phyloP scores from a whole-genome alignment of 2,797 vertebrate genomes.

The Prionace glauca region DNA sequence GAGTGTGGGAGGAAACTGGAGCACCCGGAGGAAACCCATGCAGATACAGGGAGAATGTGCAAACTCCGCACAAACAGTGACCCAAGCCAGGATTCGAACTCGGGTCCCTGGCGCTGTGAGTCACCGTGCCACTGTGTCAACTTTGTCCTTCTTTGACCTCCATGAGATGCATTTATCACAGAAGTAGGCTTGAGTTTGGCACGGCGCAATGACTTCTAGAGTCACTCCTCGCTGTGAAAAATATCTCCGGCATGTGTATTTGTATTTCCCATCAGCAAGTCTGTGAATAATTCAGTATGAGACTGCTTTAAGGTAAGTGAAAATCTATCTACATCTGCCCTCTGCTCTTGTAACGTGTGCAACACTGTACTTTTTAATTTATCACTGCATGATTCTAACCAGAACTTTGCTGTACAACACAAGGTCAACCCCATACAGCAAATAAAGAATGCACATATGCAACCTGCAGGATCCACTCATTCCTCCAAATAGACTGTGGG shows the following conservation, averaged over 20 bases:
- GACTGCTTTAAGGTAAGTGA: neutral
- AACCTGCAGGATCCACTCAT: too few relatives aligned
- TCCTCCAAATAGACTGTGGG: too few relatives aligned
- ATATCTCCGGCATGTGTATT: neutral
- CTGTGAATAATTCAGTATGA: neutral
- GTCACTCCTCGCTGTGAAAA: neutral
- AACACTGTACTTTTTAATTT: neutral
- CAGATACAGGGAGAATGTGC: too few relatives aligned
- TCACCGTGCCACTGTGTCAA: too few relatives aligned
- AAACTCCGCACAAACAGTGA: too few relatives aligned
- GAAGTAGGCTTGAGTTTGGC: neutral
- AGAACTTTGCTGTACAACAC: neutral
- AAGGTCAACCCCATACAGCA: neutral
- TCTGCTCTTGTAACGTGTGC: neutral
- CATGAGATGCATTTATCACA: neutral
- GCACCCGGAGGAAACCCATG: too few relatives aligned
- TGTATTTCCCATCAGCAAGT: too few relatives aligned
- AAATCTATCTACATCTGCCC: neutral
- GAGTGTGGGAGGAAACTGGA: too few relatives aligned
- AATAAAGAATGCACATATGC: neutral
- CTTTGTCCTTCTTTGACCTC: neutral
- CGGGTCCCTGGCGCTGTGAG: too few relatives aligned
- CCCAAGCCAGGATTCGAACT: too few relatives aligned
- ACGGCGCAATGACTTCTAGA: neutral
- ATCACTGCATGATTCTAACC: neutral